A percentile compares a stretch with the other conserved stretches of the same genome.
Conservation (phyloP, 1,140 invertebrate genomes). For the Neelides sp. region DNA sequence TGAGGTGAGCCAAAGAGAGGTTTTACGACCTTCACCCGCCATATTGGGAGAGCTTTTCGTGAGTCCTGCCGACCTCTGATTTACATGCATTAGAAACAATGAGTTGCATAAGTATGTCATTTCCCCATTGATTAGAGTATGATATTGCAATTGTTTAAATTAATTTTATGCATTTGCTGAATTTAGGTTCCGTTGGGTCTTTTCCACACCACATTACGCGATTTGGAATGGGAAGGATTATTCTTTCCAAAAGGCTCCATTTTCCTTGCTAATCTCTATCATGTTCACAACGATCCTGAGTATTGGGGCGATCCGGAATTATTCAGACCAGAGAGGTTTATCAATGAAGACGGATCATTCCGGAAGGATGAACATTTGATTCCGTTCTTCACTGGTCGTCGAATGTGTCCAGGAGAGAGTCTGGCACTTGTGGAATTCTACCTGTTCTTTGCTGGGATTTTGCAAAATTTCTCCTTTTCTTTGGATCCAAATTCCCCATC, state of each 20-base stretch:
- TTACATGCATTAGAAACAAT: too few relatives aligned
- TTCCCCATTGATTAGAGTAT: too few relatives aligned
- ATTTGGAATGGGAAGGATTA: constrained; percentile 33
- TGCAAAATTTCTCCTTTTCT: constrained; percentile 45
- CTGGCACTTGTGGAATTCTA: constrained; percentile 60
- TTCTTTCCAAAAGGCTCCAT: constrained; percentile 28
- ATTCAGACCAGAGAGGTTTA: constrained; percentile 38
- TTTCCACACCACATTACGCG: constrained; percentile 23
- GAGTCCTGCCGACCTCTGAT: too few relatives aligned
- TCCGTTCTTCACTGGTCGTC: constrained; percentile 45
- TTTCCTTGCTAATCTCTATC: constrained; percentile 32
- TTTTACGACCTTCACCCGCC: too few relatives aligned
- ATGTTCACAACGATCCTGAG: constrained; percentile 32
- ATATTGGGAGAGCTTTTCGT: too few relatives aligned
- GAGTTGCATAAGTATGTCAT: too few relatives aligned
- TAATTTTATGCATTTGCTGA: too few relatives aligned
- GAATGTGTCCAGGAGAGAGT: constrained; percentile 61
- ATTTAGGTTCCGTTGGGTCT: constrained; percentile 28
- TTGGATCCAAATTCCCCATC: constrained; percentile 34
- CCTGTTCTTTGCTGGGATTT: constrained; percentile 53
- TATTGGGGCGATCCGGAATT: constrained; percentile 37
- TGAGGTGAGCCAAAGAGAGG: too few relatives aligned
- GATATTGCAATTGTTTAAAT: too few relatives aligned
- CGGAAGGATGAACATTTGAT: constrained; percentile 52
- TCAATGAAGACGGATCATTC: constrained; percentile 34